Evolutionary conservation across 2,797 vertebrate genomes (phyloP).

Genomic region (Pseudochromis fuscus): DNA sequence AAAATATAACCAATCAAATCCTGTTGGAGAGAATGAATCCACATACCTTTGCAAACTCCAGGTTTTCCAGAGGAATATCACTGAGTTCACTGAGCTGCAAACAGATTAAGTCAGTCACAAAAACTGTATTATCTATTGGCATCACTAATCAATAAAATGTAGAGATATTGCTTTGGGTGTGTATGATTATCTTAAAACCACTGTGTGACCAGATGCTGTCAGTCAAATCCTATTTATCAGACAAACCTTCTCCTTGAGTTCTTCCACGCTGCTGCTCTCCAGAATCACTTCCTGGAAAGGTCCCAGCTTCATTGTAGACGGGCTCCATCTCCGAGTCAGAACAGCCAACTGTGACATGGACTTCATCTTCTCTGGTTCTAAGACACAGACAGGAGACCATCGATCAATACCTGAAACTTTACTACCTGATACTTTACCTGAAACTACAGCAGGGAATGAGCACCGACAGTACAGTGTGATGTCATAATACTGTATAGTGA

Average conservation of each 20-base stretch:
- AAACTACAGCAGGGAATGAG: not conserved
- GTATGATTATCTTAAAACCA: not conserved
- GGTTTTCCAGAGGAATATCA: conserved; percentile 90
- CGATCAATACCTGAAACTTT: not conserved
- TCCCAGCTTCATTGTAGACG: conserved; percentile 93
- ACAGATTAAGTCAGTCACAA: conserved; percentile 30
- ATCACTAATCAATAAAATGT: too few relatives aligned
- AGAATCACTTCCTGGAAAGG: conserved; percentile 95
- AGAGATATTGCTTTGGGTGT: not conserved
- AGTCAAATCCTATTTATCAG: not conserved
- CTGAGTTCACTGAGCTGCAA: conserved; percentile 94
- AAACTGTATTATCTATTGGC: not conserved
- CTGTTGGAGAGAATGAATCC: not conserved
- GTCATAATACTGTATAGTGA: too few relatives aligned
- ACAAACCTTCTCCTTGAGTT: conserved; percentile 93
- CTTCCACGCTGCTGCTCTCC: conserved; percentile 97
- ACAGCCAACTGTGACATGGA: conserved; percentile 98
- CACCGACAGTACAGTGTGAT: too few relatives aligned
- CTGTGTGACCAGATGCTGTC: not conserved
- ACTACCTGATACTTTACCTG: conserved; percentile 4
- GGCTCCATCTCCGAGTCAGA: conserved; percentile 92
- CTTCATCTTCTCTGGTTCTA: conserved; percentile 98
- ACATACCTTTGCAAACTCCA: conserved; percentile 98
- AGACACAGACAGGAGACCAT: not conserved
- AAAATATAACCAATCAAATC: fast-evolving